phyloP scores from a whole-genome alignment of 1,140 invertebrate species.

The Drosophila pseudoananassae region DNA sequence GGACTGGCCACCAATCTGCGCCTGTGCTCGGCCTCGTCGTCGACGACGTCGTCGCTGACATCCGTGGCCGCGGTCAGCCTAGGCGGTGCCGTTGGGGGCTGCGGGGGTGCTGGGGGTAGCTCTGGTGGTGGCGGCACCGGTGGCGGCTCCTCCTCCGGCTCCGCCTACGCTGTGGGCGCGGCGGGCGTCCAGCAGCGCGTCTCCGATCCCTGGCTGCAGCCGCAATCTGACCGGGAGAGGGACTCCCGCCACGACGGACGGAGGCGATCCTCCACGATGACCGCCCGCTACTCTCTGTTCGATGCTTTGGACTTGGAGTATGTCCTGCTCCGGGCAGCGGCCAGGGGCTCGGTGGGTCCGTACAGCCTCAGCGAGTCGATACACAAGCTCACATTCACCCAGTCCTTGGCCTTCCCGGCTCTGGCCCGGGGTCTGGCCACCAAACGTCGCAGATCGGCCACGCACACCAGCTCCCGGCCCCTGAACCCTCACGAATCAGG shows the following conservation, averaged over 20 bases:
- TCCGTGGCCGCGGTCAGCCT: conserved; percentile 85
- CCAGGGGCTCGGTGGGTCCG: conserved; percentile 89
- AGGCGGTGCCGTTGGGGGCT: conserved; percentile 62
- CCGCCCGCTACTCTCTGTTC: conserved; percentile 88
- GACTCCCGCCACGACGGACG: conserved; percentile 67
- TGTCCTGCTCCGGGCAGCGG: conserved; percentile 88
- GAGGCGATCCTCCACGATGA: conserved; percentile 85
- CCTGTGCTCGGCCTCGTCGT: conserved; percentile 85
- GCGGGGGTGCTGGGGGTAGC: conserved; percentile 28
- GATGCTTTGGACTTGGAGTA: conserved; percentile 90
- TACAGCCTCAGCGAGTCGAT: conserved; percentile 90
- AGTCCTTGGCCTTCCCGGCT: conserved; percentile 90
- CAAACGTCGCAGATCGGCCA: conserved; percentile 86
- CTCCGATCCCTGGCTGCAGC: conserved; percentile 84
- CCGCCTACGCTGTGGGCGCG: conserved; percentile 78
- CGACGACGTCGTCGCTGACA: conserved; percentile 86
- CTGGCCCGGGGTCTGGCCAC: conserved; percentile 88
- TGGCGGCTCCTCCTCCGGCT: conserved; percentile 71
- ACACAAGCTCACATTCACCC: conserved; percentile 91
- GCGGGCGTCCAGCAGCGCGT: conserved; percentile 84
- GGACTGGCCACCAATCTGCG: conserved; percentile 74
- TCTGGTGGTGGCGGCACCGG: conserved; percentile 69
- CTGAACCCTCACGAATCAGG: conserved; percentile 87
- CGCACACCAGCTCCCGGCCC: conserved; percentile 85
- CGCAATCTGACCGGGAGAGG: conserved; percentile 78